A percentile compares a stretch with the other conserved stretches of the same genome.
phyloP scores from a whole-genome alignment of 2,888 invertebrate species.

The Thalpophila matura region DNA sequence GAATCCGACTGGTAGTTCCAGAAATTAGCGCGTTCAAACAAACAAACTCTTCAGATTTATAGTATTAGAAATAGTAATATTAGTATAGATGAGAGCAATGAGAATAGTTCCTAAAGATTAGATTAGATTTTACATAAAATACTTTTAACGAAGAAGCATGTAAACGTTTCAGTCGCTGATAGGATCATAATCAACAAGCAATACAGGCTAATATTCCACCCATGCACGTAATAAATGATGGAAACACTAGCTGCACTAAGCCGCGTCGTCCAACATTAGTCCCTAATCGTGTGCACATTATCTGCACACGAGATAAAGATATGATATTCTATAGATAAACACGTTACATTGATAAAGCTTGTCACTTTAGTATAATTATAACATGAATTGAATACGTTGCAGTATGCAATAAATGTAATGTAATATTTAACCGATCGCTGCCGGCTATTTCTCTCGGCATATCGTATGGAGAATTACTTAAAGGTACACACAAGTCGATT shows the following conservation, averaged over 20 bases:
- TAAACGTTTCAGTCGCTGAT: background rate
- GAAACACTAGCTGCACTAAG: constrained; percentile 22
- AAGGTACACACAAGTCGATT: no score
- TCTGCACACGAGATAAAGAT: constrained; percentile 37
- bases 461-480: no score
- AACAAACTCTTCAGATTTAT: no score
- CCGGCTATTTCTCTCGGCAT: no score
- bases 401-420: background rate
- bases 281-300: constrained; percentile 29
- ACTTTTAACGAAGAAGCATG: no score
- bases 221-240: background rate
- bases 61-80: no score
- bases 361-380: constrained; percentile 19
- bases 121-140: no score
- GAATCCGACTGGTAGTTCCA: no score
- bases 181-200: background rate
- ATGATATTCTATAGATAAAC: constrained; percentile 38
- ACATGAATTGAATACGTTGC: constrained; percentile 1
- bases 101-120: no score
- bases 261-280: constrained; percentile 31
- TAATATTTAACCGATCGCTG: background rate
- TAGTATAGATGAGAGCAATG: no score
- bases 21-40: no score
- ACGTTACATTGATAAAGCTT: constrained; percentile 35
- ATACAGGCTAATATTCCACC: background rate